Base-by-base conservation (phyloP, 1,140 invertebrate genomes). In the Trichonephila inaurata region DNA sequence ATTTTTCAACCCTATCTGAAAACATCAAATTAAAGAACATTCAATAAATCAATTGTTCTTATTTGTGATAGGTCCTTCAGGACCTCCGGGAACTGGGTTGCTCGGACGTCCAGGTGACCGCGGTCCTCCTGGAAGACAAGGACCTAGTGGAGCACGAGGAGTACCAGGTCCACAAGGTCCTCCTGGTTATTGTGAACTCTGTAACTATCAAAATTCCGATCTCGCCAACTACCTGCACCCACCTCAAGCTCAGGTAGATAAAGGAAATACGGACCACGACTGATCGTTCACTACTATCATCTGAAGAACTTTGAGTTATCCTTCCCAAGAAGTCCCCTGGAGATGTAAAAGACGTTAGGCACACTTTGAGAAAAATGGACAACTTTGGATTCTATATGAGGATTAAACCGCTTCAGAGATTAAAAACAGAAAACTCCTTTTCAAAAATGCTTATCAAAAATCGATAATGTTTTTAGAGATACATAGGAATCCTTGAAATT, bases 51-150 rank as follows among this genome's bases (percentile, higher is more conserved):
- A 40, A 40, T 40, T 40, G 2, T 40, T 40, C 33, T 40, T 51
- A 0, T 51, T 7, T 12, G 10, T 5, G 7, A 51, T 89, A 97
- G 97, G 97, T 92, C 96, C 96, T 72, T 96, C 96, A 91, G 97
- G 97, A 60, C 96, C 96, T 87, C 96, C 97, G 60, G 97, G 97
- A 14, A 94, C 96, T 64, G 97, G 97, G 87, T 95, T 96, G 33
- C 96, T 96, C 12, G 97, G 97, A 12, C 96, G 96, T 95, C 95
- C 96, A 86, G 97, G 97, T 21, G 96, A 97, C 85, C 96, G 97
- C 95, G 97, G 97, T 40, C 97, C 97, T 95, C 95, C 97, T 19
- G 97, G 97, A 87, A 95, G 96, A 95, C 96, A 97, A 96, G 97
- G 97, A 60, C 66, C 58, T 19, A 66, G 21, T 58, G 92, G 94